Base-by-base conservation (phyloP, 2,888 invertebrate genomes). In the Lasioglossum morio region DNA sequence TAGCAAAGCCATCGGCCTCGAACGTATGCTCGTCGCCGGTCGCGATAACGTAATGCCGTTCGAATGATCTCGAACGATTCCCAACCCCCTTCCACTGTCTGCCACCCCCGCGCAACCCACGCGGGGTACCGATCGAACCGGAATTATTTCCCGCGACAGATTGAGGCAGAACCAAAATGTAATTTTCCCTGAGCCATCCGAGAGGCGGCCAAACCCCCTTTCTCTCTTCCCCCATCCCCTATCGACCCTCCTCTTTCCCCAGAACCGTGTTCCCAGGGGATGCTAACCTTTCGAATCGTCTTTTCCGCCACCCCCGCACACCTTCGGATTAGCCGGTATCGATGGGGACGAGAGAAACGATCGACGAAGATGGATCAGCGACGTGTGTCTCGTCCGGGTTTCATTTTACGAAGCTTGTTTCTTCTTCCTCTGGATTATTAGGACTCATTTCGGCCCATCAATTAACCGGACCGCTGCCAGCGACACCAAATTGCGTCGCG, bases 151-250 rank as follows among this genome's bases (percentile, higher is more conserved):
- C 79, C 87, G 77, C 82, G 84, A 81, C 86, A 87, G 90, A 90
- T 91, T 86, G 86, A 87, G 85, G 27, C 84, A 83, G 77, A 88
- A 83, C 77, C 87, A 72, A 91, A 91, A 91, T 91, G 90, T 91
- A 91, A 91, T 91, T 89, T 91, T 89, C 86, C 85, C 89, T 86
- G 90, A 88, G 87, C 89, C 84, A 86, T 86, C 86, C 79, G 73
- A 66, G 80, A 37, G 10, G 69, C 34, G n/a, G 57, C 34, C 57
- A 77, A 16, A 30, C 30, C 66, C 66, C 69, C 73, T 53, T 43
- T 53, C 40, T 16, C 69, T 69, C 69, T n/a, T 69, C 69, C 37
- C 23, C 1, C 37, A 2, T 23, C 46, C 69, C 37, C 40, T 48
- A 4, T 16, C 30, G 10, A 4, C 66, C 19, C 27, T 53, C 53